Conservation (phyloP, 2,113 vertebrate genomes). For the Cinclus cinclus region DNA sequence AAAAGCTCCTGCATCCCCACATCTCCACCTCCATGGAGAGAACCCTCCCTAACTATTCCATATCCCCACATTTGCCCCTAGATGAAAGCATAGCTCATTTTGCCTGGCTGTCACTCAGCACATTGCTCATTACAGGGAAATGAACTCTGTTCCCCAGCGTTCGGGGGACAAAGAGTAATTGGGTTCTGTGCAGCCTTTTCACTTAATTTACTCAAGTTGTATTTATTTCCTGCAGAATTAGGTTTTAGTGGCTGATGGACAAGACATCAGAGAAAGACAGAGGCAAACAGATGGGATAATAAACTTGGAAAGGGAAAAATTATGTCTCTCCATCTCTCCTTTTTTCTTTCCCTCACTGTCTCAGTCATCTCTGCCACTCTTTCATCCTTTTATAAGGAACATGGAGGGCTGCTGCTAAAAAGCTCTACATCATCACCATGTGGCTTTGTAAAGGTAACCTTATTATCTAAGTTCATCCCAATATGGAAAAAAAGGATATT, state of each 20-base stretch:
- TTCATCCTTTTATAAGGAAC: slow-evolving; percentile 12
- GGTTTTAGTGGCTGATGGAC: slow-evolving; percentile 60
- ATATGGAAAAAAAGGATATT: slow-evolving; percentile 27
- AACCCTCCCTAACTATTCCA: not conserved
- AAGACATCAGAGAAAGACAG: slow-evolving; percentile 58
- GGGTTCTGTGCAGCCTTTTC: slow-evolving; percentile 63
- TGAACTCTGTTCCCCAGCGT: slow-evolving; percentile 62
- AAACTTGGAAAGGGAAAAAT: slow-evolving; percentile 46
- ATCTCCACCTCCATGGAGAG: fast-evolving
- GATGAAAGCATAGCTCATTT: not conserved
- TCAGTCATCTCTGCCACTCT: not conserved
- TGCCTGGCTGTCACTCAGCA: slow-evolving; percentile 63
- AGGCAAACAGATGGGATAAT: slow-evolving; percentile 61
- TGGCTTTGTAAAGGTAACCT: slow-evolving; percentile 9
- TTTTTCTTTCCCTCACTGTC: not conserved
- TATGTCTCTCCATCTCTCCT: not conserved
- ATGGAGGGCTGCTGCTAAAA: not conserved
- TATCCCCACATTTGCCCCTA: not conserved
- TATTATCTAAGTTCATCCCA: slow-evolving; percentile 31
- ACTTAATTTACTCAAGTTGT: slow-evolving; percentile 75
- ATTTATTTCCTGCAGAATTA: slow-evolving; percentile 74
- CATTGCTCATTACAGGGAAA: slow-evolving; percentile 70
- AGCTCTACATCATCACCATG: not conserved
- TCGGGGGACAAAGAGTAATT: slow-evolving; percentile 47
- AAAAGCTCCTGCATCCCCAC: not conserved